Evolutionary conservation across 2,888 invertebrate species (phyloP), one percentile per base, ranked within the genome.

Genomic region (Opisthograptis luteolata): DNA sequence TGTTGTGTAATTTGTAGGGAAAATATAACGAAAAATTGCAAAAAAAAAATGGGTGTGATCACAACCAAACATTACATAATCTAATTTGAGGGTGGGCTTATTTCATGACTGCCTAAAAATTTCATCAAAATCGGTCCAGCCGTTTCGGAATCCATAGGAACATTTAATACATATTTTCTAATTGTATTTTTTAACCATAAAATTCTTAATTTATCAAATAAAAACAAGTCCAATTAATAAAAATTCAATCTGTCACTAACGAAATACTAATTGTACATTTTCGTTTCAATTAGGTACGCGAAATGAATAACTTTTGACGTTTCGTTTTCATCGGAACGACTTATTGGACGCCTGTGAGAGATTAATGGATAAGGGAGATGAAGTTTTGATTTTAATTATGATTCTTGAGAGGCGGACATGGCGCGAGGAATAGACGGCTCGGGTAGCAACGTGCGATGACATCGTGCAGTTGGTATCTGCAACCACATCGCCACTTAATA

Each of bases 271-370:
- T 68, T 47, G 59, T 65, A 66, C 54, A 57, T 51, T 68, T 64
- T 62, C 58, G 58, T 60, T 57, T 53, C 53, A 59, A 69, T 71
- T 65, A n/a, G n/a, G n/a, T n/a, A 64, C 61, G 59, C 56, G 48
- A 60, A 70, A 61, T 55, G 58, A 62, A 59, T 66, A 59, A 55
- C 49, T 50, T 40, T 51, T 50, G 39, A 39, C 42, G 42, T 8
- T 10, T 3, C 10, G 12, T 39, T 10, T 28, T 28, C 10, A 9
- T 10, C 12, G n/a, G 5, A 39, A 12, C 12, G n/a, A 25, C 15
- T 27, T 17, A 36, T n/a, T 24, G n/a, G 36, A 36, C n/a, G 8
- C 17, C 19, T 39, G 12, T 28, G 39, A 2, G 12, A 34, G 12
- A 6, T 9, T 14, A 15, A 27, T 28, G 28, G 28, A 27, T 27